Conservation (phyloP, 1,140 invertebrate genomes). For the Ptiloglossa arizonensis region DNA sequence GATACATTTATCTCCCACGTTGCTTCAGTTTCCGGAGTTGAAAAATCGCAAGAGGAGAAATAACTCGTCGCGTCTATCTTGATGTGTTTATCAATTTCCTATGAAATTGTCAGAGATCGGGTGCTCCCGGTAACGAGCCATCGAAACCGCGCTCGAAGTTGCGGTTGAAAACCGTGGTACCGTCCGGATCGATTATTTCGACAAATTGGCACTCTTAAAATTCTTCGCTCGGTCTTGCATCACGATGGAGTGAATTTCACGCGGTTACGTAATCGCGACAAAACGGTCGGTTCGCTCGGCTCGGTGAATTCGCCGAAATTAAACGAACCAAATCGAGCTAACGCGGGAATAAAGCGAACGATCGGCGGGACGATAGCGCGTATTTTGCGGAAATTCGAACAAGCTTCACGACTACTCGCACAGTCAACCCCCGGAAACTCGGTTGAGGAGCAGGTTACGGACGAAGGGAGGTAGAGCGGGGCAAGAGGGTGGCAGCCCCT, state of each 20-base stretch:
- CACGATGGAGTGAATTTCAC: no score
- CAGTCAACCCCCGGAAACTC: conserved; percentile 59
- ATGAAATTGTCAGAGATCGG: no score
- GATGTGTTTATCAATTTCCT: no score
- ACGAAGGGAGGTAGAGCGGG: conserved; percentile 27
- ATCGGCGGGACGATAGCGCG: conserved; percentile 34
- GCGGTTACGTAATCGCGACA: not conserved
- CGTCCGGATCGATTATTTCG: no score
- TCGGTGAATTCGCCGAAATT: not conserved
- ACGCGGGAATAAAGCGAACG: not conserved
- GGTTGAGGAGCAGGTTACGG: conserved; percentile 42
- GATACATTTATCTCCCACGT: no score
- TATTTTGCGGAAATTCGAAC: conserved; percentile 64
- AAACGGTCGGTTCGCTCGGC: no score
- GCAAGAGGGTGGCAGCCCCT: conserved; percentile 48
- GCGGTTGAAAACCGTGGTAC: no score
- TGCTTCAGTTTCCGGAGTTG: no score
- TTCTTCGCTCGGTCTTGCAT: not conserved
- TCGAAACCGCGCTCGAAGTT: no score
- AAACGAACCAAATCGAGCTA: conserved; percentile 13
- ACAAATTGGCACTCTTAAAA: not conserved
- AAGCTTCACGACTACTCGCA: conserved; percentile 58
- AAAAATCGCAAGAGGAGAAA: no score
- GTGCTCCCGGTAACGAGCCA: no score
- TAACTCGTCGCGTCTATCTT: no score